Evolutionary conservation across 2,888 invertebrate genomes (phyloP), one percentile per base, ranked within the genome.

Genomic region (Pseudococcus longispinus): DNA sequence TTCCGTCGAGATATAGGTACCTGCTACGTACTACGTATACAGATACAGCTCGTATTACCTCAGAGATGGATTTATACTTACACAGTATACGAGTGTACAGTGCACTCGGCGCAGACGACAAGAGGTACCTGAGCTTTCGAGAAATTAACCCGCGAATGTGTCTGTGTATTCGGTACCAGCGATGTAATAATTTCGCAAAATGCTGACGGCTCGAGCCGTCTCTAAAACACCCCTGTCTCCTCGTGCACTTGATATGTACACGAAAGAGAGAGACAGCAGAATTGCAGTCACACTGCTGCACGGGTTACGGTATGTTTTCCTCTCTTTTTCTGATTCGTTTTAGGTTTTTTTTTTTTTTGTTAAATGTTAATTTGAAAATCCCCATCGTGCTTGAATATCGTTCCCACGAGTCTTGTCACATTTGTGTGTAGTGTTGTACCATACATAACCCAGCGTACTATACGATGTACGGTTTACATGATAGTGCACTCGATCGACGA

Each of bases 321-420:
- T 26, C 13, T 18, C 23, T 65, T 11, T 2, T 26, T 70, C 26
- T 2, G 29, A 29, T 26, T 29, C n/a, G 70, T 70, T 70, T 70
- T 70, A 5, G 6, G 20, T 55, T 55, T 55, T 55, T 20, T 55
- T 55, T 55, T 55, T 51, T 51, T 51, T n/a, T n/a, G 18, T 20
- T 2, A 9, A 70, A 70, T 70, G 26, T 70, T 70, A 70, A 70
- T 70, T 70, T 70, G 26, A 70, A 70, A 70, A 29, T 70, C 26
- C 29, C 70, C 70, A 29, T 26, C 70, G 70, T 29, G 70, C 29
- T 70, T 70, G 29, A 70, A 70, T 70, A 70, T 70, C 29, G 29
- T 70, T 70, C 70, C 70, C 70, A 70, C 70, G 70, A 70, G 70
- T 11, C 29, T 29, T 70, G 70, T 70, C 70, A 29, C 70, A 70